Evolutionary conservation across 2,888 invertebrate genomes (phyloP), one percentile per base, ranked within the genome.

Genomic region (Heptascelio sp.): DNA sequence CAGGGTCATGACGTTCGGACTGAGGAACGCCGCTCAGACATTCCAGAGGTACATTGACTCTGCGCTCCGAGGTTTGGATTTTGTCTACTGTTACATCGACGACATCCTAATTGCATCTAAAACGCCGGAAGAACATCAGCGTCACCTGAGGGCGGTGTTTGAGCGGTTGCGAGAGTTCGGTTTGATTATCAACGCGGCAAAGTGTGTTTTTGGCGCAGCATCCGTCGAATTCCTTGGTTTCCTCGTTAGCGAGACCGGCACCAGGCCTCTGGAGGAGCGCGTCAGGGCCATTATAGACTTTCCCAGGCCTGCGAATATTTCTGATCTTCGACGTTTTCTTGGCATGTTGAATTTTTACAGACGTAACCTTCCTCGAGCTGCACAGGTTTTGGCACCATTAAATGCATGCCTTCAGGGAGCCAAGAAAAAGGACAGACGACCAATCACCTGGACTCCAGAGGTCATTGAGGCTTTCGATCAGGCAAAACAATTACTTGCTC

Each of bases 21-120:
- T 92, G 4, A 78, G 89, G 0, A 92, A 91, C 55, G 90, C 91
- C 0, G 88, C 86, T 0, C 90, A 91, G 71, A 90, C 92, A 1
- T 90, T 92, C 79, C 91, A 92, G 70, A 59, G 90, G 3, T 89
- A 90, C 68, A 88, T 91, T 3, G 43, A 43, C 6, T 9, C n/a
- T 4, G 43, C 6, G 2, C n/a, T 43, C 15, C n/a, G 43, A 43
- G 43, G 43, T 1, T 11, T 43, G 3, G 43, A 43, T n/a, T 43
- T 43, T 6, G 43, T 11, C 1, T 43, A 9, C 6, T 43, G 43
- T 17, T 43, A 43, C 43, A 43, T 43, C n/a, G 43, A 43, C n/a
- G 43, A 43, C 6, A 43, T 43, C 15, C 43, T 43, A 2, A n/a
- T 43, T 6, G 43, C n/a, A 5, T 43, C 43, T 3, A 40, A 26